Evolutionary conservation across 2,888 invertebrate species (phyloP), one percentile per base, ranked within the genome.

Genomic region (Scaptomyza polygonia): DNA sequence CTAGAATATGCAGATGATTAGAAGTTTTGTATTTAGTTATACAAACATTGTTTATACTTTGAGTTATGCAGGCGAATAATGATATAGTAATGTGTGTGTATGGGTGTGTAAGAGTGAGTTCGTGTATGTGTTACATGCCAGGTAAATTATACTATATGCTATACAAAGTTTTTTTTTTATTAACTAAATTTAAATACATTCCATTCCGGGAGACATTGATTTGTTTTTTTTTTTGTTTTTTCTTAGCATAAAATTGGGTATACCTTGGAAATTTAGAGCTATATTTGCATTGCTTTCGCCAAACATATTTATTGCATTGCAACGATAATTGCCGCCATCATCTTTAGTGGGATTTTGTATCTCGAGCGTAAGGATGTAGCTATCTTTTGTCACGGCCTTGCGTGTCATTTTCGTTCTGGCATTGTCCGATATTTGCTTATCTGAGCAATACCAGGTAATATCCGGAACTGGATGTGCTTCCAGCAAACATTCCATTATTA

Each of bases 281-380:
- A 99, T 99, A 93, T 99, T 99, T 89, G 99, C 99, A 94, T 99
- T 99, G 93, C 98, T 98, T 94, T 99, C 99, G 92, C 99, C 99
- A 93, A 96, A 96, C 92, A 96, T 95, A 94, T 99, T 99, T 94
- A 98, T 96, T 89, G 99, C 99, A 93, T 99, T 99, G 94, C 99
- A 99, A 91, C 99, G 96, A 94, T 99, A 99, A 93, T 97, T 97
- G 87, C 99, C 99, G 89, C 99, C 99, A 93, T 99, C 99, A 90
- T 97, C 96, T 91, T 96, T 96, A 77, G 97, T 97, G 58, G 99
- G 99, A 93, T 98, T 97, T 92, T 96, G 95, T 90, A 99, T 98
- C 94, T 98, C 97, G 92, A 98, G 94, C 74, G 97, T 96, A 84
- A 98, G 95, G 89, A 97, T 94, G 92, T 97, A 99, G 77, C 95